Conservation (phyloP, 2,888 invertebrate genomes). For the Punctoribates punctum region DNA sequence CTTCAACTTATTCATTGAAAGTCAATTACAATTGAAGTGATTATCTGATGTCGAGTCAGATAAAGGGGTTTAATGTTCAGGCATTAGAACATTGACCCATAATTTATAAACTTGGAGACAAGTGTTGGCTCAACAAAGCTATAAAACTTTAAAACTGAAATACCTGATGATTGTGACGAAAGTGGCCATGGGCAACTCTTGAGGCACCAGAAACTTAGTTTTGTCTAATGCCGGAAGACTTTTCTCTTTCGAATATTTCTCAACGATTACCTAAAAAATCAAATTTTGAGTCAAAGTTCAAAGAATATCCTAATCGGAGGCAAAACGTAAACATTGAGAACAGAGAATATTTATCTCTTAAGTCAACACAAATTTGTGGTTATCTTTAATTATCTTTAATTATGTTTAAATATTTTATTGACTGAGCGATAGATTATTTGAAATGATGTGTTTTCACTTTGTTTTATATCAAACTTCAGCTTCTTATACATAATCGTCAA, state of each 20-base stretch:
- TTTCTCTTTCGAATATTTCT: slow-evolving; percentile 73
- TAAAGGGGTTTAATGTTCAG: neutral
- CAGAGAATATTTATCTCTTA: neutral
- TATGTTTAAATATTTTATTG: too few species aligned
- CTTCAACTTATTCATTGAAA: slow-evolving; percentile 2
- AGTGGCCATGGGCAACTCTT: slow-evolving; percentile 83
- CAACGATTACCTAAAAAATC: slow-evolving; percentile 68
- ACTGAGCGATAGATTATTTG: too few species aligned
- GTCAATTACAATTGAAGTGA: neutral
- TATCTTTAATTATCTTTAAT: too few species aligned
- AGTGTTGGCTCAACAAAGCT: neutral
- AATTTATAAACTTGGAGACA: neutral
- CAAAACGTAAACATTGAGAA: too few species aligned
- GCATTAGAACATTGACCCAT: slow-evolving; percentile 14
- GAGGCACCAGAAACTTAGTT: slow-evolving; percentile 80
- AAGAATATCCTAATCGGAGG: too few species aligned
- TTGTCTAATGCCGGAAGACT: slow-evolving; percentile 73
- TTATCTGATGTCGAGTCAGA: neutral
- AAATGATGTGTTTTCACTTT: neutral
- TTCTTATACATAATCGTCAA: neutral
- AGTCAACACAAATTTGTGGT: neutral
- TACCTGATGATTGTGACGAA: slow-evolving; percentile 80
- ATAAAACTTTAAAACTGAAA: too few species aligned
- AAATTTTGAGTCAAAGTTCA: neutral
- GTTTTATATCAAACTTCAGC: slow-evolving; percentile 17